Evolutionary conservation across 2,797 vertebrate genomes (phyloP), one percentile per base, ranked within the genome.

Genomic region (Sciaenops ocellatus): DNA sequence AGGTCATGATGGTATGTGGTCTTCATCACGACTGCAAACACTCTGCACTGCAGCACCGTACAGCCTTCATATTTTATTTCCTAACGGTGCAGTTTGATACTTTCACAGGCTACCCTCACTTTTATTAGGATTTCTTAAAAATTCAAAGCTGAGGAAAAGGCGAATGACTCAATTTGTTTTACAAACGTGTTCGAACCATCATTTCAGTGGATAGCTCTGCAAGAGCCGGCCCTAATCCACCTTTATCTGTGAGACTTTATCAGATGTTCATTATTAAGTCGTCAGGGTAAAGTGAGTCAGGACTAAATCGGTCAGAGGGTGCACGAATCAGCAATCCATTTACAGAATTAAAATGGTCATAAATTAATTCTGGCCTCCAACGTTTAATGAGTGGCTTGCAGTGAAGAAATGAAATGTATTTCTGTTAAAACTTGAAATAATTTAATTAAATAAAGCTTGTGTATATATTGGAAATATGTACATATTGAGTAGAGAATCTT

Each of bases 311-410:
- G 12, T 52, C 51, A 44, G 24, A 63, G 28, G 52, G 22, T 73
- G 82, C n/a, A 76, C 55, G 42, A 62, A 85, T 83, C 65, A 69
- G 59, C 20, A 18, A 28, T 56, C n/a, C 26, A 75, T 76, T 82
- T 67, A 13, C 56, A 78, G 1, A 62, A 71, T 46, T 68, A 65
- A 9, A 85, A 56, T 38, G 38, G 18, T 8, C 22, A 72, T 63
- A 13, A 68, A 46, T 71, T 64, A 50, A 56, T 62, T 54, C 34
- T 50, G 7, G 20, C 34, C 44, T 69, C 46, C 51, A 17, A 61
- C 15, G 20, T 20, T 16, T 9, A 51, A 26, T 50, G 24, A 61
- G 48, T 56, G 51, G 51, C 64, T 28, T 72, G 16, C 30, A 30
- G 7, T 38, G 34, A 38, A 9, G 1, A 69, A 51, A 59, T 76